phyloP scores from a whole-genome alignment of 2,888 invertebrate species.

The Microplitis deprimator region DNA sequence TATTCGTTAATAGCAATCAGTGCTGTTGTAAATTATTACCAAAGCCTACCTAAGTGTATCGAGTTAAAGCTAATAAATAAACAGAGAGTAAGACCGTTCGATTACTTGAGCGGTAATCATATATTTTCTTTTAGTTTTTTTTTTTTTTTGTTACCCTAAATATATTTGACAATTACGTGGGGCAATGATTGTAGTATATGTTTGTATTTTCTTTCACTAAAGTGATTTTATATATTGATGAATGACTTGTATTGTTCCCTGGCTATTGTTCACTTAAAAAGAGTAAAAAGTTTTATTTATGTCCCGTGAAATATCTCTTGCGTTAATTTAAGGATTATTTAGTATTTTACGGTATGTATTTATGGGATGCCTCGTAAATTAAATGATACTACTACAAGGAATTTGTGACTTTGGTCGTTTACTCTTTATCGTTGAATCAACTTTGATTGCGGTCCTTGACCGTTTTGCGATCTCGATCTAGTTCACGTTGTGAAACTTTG shows the following conservation, averaged over 20 bases:
- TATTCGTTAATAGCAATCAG: neutral
- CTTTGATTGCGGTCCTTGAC: constrained; percentile 40
- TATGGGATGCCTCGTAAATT: neutral
- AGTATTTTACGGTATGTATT: neutral
- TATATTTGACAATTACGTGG: neutral
- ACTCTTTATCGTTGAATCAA: constrained; percentile 35
- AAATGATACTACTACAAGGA: constrained; percentile 4
- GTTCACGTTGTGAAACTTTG: constrained; percentile 34
- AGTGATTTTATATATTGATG: neutral
- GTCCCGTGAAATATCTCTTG: neutral
- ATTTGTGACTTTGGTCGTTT: constrained; percentile 18
- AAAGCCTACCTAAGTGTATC: neutral
- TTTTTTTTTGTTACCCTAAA: neutral
- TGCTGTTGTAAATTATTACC: neutral
- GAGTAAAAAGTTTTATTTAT: neutral
- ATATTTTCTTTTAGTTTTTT: neutral
- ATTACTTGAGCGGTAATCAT: neutral
- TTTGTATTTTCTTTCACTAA: neutral
- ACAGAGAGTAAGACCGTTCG: neutral
- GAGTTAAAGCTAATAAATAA: neutral
- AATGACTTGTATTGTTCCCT: neutral
- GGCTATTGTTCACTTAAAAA: neutral
- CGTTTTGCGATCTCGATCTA: constrained; percentile 26
- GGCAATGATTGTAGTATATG: neutral
- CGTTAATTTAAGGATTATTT: neutral